Percentiles rank a stretch among this genome's conserved stretches.
phyloP scores from a whole-genome alignment of 2,113 vertebrate species.

The Halcyon senegalensis region DNA sequence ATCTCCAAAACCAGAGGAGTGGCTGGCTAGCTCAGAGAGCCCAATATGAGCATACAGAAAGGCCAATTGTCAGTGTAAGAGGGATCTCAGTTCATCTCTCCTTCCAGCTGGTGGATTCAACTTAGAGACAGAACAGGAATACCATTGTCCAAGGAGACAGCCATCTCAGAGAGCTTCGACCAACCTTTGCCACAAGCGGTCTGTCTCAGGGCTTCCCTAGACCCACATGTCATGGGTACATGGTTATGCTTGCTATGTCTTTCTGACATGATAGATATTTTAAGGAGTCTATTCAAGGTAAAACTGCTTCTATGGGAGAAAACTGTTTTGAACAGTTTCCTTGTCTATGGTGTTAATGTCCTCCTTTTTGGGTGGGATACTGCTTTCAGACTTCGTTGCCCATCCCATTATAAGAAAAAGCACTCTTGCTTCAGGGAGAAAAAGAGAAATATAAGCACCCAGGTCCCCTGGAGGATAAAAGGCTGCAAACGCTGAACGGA shows the following conservation, averaged over 20 bases:
- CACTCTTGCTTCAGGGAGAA: neutral
- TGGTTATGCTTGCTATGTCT: neutral
- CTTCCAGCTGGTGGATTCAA: neutral
- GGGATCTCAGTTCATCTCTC: neutral
- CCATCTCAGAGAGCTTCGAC: neutral
- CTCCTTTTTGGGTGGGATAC: neutral
- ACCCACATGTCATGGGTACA: no score
- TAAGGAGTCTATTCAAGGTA: neutral
- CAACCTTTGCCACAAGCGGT: rapidly evolving
- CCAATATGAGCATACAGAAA: neutral
- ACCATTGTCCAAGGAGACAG: neutral
- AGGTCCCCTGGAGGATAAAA: neutral
- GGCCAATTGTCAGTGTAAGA: neutral
- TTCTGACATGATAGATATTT: neutral
- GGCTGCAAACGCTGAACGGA: neutral
- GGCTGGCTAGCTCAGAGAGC: neutral
- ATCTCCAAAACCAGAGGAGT: neutral
- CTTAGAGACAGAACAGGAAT: neutral
- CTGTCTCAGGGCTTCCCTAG: neutral
- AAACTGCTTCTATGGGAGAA: neutral
- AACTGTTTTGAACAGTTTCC: neutral
- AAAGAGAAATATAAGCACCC: neutral
- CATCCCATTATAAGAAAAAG: neutral
- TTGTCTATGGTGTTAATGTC: neutral
- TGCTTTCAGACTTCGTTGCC: neutral